Evolutionary conservation across 2,888 invertebrate genomes (phyloP).

Genomic region (Synanthedon formicaeformis): DNA sequence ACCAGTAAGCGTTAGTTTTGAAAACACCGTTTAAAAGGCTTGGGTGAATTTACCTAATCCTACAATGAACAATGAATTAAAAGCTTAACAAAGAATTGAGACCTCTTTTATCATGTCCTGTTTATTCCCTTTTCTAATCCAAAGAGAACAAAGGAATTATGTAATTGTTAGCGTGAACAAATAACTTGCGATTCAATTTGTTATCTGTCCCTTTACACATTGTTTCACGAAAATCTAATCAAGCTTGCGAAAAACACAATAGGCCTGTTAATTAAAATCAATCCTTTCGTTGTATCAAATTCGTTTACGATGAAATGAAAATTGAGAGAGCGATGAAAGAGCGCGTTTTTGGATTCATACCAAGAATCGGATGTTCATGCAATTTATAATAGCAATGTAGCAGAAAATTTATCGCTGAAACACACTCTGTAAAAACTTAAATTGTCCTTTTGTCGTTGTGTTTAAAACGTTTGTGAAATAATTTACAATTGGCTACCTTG

Average conservation of each 20-base stretch:
- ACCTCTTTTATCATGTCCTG: too few species aligned
- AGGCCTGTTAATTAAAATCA: constrained; percentile 61
- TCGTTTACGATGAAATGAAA: constrained; percentile 17
- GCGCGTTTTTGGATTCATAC: neutral
- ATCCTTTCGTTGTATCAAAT: constrained; percentile 36
- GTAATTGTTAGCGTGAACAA: constrained; percentile 29
- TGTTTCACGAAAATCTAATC: constrained; percentile 58
- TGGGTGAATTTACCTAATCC: too few species aligned
- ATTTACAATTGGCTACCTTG: too few species aligned
- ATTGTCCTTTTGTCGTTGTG: too few species aligned
- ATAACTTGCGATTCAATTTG: constrained; percentile 49
- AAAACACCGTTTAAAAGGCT: too few species aligned
- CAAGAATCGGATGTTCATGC: neutral
- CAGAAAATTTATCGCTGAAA: neutral
- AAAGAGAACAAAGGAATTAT: constrained; percentile 26
- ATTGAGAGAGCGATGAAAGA: constrained; percentile 3
- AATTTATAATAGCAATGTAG: neutral
- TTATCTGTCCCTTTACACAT: constrained; percentile 53
- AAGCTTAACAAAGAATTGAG: too few species aligned
- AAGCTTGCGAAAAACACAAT: constrained; percentile 51
- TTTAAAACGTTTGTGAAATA: too few species aligned
- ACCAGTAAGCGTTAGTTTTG: too few species aligned
- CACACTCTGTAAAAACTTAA: neutral
- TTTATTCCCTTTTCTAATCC: neutral
- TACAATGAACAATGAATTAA: too few species aligned